phyloP scores from a whole-genome alignment of 1,140 invertebrate species.

The Drosophila subobscura region DNA sequence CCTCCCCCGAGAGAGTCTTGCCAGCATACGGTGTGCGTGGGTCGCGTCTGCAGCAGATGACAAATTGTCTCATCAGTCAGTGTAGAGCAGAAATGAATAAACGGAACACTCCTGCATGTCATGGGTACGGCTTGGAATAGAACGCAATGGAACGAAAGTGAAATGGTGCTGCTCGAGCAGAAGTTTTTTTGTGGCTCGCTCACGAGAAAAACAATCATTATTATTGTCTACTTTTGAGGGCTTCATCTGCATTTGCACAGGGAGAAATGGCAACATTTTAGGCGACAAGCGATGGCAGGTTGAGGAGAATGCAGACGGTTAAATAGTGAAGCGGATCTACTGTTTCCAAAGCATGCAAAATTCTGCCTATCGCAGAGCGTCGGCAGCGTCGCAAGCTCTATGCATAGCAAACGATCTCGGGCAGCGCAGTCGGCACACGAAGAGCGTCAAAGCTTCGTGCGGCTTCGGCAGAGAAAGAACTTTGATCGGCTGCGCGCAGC shows the following conservation, averaged over 20 bases:
- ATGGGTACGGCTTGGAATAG: slow-evolving; percentile 2
- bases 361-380: too few species aligned
- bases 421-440: too few species aligned
- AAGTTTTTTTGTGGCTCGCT: slow-evolving; percentile 24
- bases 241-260: slow-evolving; percentile 42
- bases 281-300: too few species aligned
- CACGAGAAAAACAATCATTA: slow-evolving; percentile 66
- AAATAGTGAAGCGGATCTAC: too few species aligned
- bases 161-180: slow-evolving; percentile 28
- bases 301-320: too few species aligned
- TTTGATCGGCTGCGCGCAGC: too few species aligned
- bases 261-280: slow-evolving; percentile 16
- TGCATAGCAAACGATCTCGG: too few species aligned
- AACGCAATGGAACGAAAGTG: slow-evolving; percentile 37
- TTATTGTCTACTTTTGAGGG: slow-evolving; percentile 70
- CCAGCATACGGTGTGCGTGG: slow-evolving; percentile 9
- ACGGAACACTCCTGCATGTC: slow-evolving; percentile 36
- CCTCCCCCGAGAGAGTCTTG: neutral
- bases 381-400: too few species aligned
- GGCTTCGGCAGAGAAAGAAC: too few species aligned
- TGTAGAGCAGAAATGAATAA: slow-evolving; percentile 26
- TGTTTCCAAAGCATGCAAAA: too few species aligned
- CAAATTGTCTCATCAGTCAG: slow-evolving; percentile 79
- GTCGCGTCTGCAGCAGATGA: slow-evolving; percentile 75
- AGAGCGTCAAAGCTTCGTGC: too few species aligned